Percentiles rank a stretch among this genome's conserved stretches.
phyloP scores from a whole-genome alignment of 2,797 vertebrate genomes.

The Lacerta bilineata region DNA sequence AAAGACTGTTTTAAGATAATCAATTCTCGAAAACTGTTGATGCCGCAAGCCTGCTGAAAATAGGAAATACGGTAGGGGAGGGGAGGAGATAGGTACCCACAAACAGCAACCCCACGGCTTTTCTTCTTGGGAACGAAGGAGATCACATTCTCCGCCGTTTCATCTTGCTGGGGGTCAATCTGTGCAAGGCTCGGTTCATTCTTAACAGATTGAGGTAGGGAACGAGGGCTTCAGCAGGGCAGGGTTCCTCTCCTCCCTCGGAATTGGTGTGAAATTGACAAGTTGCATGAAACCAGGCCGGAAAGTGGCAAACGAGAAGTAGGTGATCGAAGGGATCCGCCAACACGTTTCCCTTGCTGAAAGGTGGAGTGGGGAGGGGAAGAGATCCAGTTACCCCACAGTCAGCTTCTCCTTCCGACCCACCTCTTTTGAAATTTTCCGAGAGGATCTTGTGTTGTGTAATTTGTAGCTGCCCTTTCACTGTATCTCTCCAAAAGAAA shows the following conservation, averaged over 20 bases:
- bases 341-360: neutral
- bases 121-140: slow-evolving; percentile 2
- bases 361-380: too few species aligned
- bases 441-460: neutral
- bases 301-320: neutral
- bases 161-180: neutral
- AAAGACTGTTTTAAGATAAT: neutral
- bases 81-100: neutral
- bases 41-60: neutral
- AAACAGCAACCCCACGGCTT: neutral
- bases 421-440: neutral
- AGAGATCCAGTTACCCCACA: too few species aligned
- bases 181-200: slow-evolving; percentile 1
- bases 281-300: slow-evolving; percentile 9
- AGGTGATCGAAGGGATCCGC: neutral
- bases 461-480: neutral
- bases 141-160: slow-evolving; percentile 8
- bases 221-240: neutral
- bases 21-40: neutral
- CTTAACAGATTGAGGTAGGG: neutral
- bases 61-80: neutral
- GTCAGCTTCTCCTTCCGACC: too few species aligned
- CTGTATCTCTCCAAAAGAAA: neutral
- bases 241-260: neutral
- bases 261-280: neutral